Base-by-base conservation (phyloP, 2,888 invertebrate species). In the Aleiodes leptofemur region DNA sequence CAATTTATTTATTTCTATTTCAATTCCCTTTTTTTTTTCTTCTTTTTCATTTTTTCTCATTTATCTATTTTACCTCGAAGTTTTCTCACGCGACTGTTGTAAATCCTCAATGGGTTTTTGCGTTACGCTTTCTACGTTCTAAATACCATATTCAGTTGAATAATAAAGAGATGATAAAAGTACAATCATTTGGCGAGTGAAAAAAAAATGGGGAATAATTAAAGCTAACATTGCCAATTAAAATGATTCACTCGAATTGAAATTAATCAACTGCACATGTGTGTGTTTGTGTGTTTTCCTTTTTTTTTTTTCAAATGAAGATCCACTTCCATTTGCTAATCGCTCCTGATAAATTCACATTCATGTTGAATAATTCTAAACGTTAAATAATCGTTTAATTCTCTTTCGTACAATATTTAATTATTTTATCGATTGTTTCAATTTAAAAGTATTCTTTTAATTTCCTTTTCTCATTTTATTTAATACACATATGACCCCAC, bases 121-220 rank as follows among this genome's bases (percentile, higher is more conserved):
- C 23, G 76, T 78, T 79, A 78, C 77, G 79, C 77, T 79, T 80
- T 79, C 79, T 79, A 80, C 77, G 80, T 55, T 80, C 79, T 72
- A 75, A 79, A 80, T 80, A 78, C 77, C 69, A 53, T 55, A 38
- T 51, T 34, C 34, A 31, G 59, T 13, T 31, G 31, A 14, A 59
- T 59, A 59, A 59, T 59, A 29, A 59, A 59, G 29, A n/a, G 59
- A 59, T 59, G 59, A 59, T 59, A 59, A 59, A 34, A 59, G 34
- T 59, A 43, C 9, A 11, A 43, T 43, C 9, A 43, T 43, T 11
- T 3, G 38, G 8, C 38, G 31, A 29, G 34, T 59, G 34, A 59
- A 31, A 31, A 23, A 23, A 56, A 16, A 56, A 56, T 14, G 11
- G 11, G 6, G 14, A 53, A 13, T 7, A 6, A 53, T 53, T 43